Evolutionary conservation across 2,797 vertebrate species (phyloP).

Genomic region (Gallinago stenura): DNA sequence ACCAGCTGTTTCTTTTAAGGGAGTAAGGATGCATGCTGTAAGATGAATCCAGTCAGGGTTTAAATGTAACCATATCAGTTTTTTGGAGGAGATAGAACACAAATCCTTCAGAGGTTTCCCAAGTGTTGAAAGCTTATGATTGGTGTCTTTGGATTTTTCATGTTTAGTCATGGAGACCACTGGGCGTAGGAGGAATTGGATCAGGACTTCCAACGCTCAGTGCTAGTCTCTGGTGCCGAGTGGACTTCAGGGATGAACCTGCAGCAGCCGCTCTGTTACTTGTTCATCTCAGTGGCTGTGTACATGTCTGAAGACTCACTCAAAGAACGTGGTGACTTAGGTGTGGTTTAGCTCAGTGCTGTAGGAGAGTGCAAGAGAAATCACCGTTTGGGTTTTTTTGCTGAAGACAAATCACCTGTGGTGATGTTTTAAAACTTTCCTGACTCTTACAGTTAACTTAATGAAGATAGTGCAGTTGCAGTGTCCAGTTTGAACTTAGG

Average conservation of each 20-base stretch:
- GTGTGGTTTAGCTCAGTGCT: neutral
- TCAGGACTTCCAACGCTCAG: fast-evolving
- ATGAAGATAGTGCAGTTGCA: neutral
- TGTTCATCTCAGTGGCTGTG: fast-evolving
- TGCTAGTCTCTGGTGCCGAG: fast-evolving
- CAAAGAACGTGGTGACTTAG: neutral
- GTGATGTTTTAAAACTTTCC: neutral
- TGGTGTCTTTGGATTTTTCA: neutral
- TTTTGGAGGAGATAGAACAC: neutral
- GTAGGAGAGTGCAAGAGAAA: neutral
- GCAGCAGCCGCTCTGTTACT: fast-evolving
- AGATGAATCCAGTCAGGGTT: neutral
- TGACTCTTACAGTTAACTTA: neutral
- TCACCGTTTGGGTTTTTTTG: neutral
- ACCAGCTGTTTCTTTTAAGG: neutral
- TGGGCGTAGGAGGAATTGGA: neutral
- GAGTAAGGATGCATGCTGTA: fast-evolving
- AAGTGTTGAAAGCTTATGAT: neutral
- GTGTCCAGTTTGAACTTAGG: neutral
- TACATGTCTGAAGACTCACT: neutral
- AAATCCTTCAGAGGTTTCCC: neutral
- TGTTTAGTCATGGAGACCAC: neutral
- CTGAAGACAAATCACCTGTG: neutral
- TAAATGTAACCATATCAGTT: fast-evolving
- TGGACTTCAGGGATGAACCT: neutral